Evolutionary conservation across 2,113 vertebrate genomes (phyloP), one percentile per base, ranked within the genome.

Genomic region (Uropsilus gracilis): DNA sequence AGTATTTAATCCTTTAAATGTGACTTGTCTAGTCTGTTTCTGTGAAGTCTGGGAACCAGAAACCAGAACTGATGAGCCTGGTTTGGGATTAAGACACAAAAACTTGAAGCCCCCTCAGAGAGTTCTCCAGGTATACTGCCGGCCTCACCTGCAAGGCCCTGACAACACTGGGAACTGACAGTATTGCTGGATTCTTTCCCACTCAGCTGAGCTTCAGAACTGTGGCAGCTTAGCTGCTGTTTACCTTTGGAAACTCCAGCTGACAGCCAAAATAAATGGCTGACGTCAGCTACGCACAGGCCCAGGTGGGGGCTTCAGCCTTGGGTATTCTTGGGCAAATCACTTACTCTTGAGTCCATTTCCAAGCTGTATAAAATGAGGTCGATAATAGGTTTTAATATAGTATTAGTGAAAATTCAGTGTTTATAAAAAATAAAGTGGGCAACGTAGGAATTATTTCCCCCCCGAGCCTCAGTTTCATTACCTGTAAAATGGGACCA

Each of bases 401-500:
- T n/a, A n/a, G n/a, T n/a, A 46, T 7, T 64, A n/a, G 32, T 57
- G 30, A 96, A 80, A 77, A 69, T 37, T 71, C 64, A 72, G 63
- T 72, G 42, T 82, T 91, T 89, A n/a, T 95, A 28, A 63, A 78
- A 89, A 92, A 61, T 75, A 37, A 85, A 53, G 16, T 50, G 57
- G 18, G 18, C 55, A 90, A 18, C 9, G 6, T 53, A 55, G 24
- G 69, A 71, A 42, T 68, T 63, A 20, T 59, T 86, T 92, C 64
- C 24, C 55, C 39, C 91, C 42, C 78, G 17, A 77, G 34, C 61
- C 72, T 90, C 50, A 4, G 1, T 94, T 94, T 93, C 22, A 55
- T 92, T 53, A 77, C 28, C 28, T 94, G 69, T 90, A 91, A 94
- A 93, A 83, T 80, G 46, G 73, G 73, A 20, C 85, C 55, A 39